Conservation (phyloP, 2,888 invertebrate genomes). For the Drosophila antonietae region DNA sequence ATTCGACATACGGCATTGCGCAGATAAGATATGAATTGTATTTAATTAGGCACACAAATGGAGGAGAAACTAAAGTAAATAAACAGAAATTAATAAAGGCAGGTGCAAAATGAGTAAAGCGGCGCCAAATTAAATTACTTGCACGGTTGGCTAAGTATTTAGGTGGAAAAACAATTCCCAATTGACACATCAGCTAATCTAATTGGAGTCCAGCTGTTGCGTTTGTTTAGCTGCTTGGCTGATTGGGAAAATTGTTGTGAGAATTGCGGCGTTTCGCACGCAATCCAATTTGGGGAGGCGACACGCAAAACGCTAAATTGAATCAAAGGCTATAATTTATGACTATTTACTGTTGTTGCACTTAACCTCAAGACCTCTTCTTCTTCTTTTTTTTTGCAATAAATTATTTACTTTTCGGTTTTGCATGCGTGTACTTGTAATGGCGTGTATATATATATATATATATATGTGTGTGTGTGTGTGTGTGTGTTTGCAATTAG, state of each 20-base stretch:
- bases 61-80: background rate
- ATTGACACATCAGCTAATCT: slow-evolving; percentile 45
- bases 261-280: slow-evolving; percentile 47
- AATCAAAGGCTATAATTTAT: slow-evolving; percentile 39
- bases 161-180: background rate
- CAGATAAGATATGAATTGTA: slow-evolving; percentile 20
- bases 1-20: background rate
- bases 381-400: background rate
- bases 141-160: background rate
- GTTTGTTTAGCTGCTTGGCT: slow-evolving; percentile 4
- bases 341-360: slow-evolving; percentile 36
- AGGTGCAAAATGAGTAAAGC: background rate
- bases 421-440: background rate
- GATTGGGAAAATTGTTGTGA: slow-evolving; percentile 34
- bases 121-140: background rate
- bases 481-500: slow-evolving; percentile 16
- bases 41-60: background rate
- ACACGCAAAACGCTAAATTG: slow-evolving; percentile 63
- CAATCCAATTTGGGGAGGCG: slow-evolving; percentile 64
- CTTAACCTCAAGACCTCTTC: slow-evolving; percentile 17
- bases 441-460: background rate
- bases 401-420: background rate
- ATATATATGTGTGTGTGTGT: background rate
- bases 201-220: slow-evolving; percentile 28
- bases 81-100: background rate